Base-by-base conservation (phyloP, 2,888 invertebrate genomes). In the Galerucella calmariensis region DNA sequence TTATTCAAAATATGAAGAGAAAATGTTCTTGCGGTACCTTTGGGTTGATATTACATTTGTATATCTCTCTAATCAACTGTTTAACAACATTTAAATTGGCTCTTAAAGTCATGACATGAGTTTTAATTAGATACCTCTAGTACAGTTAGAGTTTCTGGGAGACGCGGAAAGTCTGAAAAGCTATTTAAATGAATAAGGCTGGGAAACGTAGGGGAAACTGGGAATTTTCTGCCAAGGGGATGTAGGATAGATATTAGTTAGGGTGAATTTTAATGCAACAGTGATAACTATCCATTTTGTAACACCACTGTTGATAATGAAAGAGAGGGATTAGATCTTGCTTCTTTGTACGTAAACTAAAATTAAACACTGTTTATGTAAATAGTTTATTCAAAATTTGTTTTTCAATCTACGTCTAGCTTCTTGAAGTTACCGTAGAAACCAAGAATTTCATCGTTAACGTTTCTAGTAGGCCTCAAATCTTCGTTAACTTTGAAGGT, bases 341-440 rank as follows among this genome's bases (percentile, higher is more conserved):
- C 1, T 41, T 0, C 35, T 41, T 41, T 41, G 35, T 12, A 48
- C 48, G 14, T 48, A 48, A 14, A 12, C 5, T 14, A 48, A 48
- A 48, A 48, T 56, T 20, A 56, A 20, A 56, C 16, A 9, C 10
- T 56, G 16, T 5, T 5, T 2, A 5, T 14, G 53, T 48, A 2
- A 48, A 48, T 48, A 48, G 8, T 41, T 41, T 41, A 41, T 41
- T 35, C 35, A 35, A 6, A 9, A 41, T 41, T 41, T 41, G 35
- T 41, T 9, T 41, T 27, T 80, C 77, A 84, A 74, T 84, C 84
- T 8, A 84, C 75, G 61, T 77, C 77, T 11, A 84, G 68, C 69
- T 81, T 80, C 62, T 79, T 83, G 72, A 84, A 84, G 74, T 80
- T 84, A 35, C 84, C 84, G 63, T 83, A 75, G 69, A 81, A 79